These are phyloP conservation scores for Oenanthe oenanthe DNA, from an alignment of 2,113 vertebrate genomes.

Conservation along the genomic window DNA sequence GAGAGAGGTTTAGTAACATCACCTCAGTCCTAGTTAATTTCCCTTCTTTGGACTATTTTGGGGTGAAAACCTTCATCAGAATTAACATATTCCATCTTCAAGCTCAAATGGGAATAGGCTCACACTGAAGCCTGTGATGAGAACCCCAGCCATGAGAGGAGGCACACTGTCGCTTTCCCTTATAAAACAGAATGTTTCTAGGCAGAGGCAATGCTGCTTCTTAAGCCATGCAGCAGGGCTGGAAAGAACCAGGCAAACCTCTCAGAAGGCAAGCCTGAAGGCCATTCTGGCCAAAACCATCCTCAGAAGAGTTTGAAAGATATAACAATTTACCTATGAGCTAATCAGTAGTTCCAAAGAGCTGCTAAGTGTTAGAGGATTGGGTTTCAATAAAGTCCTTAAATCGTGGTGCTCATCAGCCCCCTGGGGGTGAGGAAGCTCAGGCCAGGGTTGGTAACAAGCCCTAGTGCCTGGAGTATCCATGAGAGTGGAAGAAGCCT, in stretches of 20 bases:
- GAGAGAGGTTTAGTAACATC: background rate
- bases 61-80: background rate
- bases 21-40: background rate
- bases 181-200: background rate
- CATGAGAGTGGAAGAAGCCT: background rate
- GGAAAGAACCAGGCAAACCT: background rate
- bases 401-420: background rate
- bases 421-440: background rate
- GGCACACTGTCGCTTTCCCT: rapidly evolving
- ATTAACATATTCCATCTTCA: background rate
- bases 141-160: background rate
- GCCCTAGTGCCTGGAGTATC: background rate
- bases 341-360: background rate
- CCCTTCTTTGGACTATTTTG: background rate
- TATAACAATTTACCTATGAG: background rate
- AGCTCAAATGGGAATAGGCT: background rate
- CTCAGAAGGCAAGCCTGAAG: background rate
- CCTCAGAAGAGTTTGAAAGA: background rate
- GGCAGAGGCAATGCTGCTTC: background rate
- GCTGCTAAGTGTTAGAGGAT: background rate
- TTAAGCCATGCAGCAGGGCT: background rate
- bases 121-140: background rate
- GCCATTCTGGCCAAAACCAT: background rate
- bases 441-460: background rate
- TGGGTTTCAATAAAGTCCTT: background rate